phyloP scores from a whole-genome alignment of 2,888 invertebrate species.

The Ditylenchus weischeri region DNA sequence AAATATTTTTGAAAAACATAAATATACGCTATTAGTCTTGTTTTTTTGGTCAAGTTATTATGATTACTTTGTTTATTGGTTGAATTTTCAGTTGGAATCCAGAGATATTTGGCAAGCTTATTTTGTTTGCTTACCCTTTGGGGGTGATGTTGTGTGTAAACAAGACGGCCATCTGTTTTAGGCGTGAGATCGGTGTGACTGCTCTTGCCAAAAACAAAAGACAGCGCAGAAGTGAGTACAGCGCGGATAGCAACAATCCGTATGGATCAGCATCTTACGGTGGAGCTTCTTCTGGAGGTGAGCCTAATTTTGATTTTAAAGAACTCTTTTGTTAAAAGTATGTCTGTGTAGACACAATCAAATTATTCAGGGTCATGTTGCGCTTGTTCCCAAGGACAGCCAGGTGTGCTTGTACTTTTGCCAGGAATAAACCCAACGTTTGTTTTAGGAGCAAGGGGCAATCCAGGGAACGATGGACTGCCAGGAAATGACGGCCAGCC shows the following conservation, averaged over 20 bases:
- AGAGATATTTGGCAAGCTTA: conserved; percentile 51
- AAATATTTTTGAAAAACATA: too few relatives aligned
- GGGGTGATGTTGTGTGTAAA: not conserved
- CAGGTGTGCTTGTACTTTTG: conserved; percentile 29
- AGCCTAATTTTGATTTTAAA: too few relatives aligned
- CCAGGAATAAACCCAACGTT: not conserved
- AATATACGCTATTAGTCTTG: not conserved
- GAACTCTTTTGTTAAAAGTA: too few relatives aligned
- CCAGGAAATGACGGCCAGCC: conserved; percentile 46
- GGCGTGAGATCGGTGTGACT: conserved; percentile 27
- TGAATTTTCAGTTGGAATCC: conserved; percentile 46
- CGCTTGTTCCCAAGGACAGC: conserved; percentile 53
- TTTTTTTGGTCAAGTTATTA: not conserved
- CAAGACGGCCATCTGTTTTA: conserved; percentile 43
- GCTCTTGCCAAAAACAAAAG: not conserved
- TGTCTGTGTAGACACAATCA: too few relatives aligned
- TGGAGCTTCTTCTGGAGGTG: conserved; percentile 3
- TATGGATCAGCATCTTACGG: conserved; percentile 9
- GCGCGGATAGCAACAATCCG: not conserved
- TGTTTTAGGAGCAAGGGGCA: conserved; percentile 9
- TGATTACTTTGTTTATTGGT: not conserved
- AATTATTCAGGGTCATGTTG: conserved; percentile 45
- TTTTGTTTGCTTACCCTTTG: not conserved
- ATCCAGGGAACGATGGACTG: conserved; percentile 13
- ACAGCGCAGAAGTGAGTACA: not conserved